Evolutionary conservation across 2,797 vertebrate species (phyloP).

Genomic region (Bryconaethiops microstoma): DNA sequence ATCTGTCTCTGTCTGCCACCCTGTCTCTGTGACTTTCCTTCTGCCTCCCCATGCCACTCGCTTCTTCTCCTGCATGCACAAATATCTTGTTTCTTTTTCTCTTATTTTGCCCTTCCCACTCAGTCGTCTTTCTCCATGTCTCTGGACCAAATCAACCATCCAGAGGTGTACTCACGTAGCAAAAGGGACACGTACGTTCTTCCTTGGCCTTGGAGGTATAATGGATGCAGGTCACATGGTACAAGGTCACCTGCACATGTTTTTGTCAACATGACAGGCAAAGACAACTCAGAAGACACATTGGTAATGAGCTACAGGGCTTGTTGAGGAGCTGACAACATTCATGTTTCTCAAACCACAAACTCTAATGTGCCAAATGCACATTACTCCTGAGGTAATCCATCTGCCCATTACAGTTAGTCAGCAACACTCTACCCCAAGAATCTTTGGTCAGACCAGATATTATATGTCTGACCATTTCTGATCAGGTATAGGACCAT

Average conservation of each 20-base stretch:
- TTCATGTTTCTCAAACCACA: neutral
- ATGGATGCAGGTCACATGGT: neutral
- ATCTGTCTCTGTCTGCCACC: constrained; percentile 55
- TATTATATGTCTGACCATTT: too few species aligned
- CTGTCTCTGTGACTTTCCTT: constrained; percentile 7
- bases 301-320: neutral
- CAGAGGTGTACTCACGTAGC: neutral
- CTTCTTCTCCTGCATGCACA: neutral
- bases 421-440: neutral
- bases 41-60: neutral
- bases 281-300: neutral
- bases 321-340: neutral
- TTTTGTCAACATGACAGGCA: neutral
- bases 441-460: neutral
- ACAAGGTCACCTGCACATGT: neutral
- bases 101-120: constrained; percentile 16
- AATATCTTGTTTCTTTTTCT: neutral
- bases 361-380: neutral
- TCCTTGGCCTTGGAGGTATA: neutral
- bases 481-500: too few species aligned
- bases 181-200: neutral
- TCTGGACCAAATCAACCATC: neutral
- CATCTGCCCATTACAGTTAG: neutral
- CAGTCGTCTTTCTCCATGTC: constrained; percentile 9
- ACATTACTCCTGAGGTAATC: neutral